Percentiles rank a stretch among this genome's conserved stretches.
These are phyloP conservation scores for Protodeltote pygarga DNA, from an alignment of 2,888 invertebrate species.

Conservation along the genomic window DNA sequence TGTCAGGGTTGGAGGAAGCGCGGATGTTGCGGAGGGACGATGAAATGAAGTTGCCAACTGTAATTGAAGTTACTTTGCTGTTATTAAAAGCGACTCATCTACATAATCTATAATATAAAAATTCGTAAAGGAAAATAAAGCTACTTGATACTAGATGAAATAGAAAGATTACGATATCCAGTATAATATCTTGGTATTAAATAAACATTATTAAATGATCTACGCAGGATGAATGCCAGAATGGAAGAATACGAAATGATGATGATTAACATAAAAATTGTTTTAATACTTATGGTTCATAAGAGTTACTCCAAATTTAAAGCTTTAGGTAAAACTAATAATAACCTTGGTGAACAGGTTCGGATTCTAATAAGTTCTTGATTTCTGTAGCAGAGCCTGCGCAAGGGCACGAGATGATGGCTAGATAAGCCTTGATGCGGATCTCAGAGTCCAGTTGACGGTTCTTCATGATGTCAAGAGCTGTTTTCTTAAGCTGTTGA, in stretches of 20 bases:
- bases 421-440: conserved; percentile 94
- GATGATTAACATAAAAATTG: too few species aligned
- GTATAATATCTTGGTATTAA: too few species aligned
- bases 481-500: conserved; percentile 79
- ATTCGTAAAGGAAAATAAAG: not conserved
- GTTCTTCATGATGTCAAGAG: conserved; percentile 89
- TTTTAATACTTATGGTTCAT: too few species aligned
- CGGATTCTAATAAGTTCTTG: conserved; percentile 90
- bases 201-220: too few species aligned
- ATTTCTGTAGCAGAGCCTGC: conserved; percentile 90
- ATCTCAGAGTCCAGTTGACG: conserved; percentile 94
- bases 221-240: too few species aligned
- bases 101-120: too few species aligned
- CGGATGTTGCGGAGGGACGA: conserved; percentile 93
- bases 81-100: too few species aligned
- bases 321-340: too few species aligned
- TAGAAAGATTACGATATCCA: too few species aligned
- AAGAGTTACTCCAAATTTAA: too few species aligned
- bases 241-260: too few species aligned
- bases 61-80: conserved; percentile 1
- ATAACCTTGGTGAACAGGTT: conserved; percentile 91
- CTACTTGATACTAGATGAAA: too few species aligned
- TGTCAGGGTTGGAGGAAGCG: conserved; percentile 92
- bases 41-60: conserved; percentile 94
- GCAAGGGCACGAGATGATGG: conserved; percentile 91